These are phyloP conservation scores for Bovichtus variegatus DNA, from an alignment of 2,797 vertebrate species.

Conservation along the genomic window DNA sequence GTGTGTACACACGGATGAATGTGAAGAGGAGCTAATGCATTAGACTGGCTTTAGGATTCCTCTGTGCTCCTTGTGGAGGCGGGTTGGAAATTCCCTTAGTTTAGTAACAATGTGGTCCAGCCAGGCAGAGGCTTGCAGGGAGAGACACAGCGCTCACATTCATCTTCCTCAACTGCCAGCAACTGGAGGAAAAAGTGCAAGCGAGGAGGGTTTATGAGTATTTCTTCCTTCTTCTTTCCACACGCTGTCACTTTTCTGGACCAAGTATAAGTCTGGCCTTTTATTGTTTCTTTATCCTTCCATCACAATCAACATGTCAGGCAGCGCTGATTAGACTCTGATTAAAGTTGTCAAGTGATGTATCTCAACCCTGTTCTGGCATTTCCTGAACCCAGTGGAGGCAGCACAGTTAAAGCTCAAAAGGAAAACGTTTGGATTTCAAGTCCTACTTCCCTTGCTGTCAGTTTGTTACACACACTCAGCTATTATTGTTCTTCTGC, in stretches of 20 bases:
- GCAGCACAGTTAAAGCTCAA: background rate
- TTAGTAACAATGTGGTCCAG: constrained; percentile 65
- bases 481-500: background rate
- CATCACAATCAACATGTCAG: constrained; percentile 20
- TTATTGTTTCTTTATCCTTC: constrained; percentile 34
- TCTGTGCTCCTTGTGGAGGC: constrained; percentile 44
- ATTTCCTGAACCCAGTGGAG: constrained; percentile 13
- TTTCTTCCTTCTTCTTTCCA: constrained; percentile 32
- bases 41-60: constrained; percentile 58
- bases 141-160: constrained; percentile 44
- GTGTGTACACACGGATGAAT: constrained; percentile 1
- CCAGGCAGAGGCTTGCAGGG: constrained; percentile 24
- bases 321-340: constrained; percentile 36
- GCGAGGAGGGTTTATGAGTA: constrained; percentile 49
- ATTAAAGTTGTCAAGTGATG: constrained; percentile 32
- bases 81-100: constrained; percentile 69
- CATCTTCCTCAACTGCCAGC: constrained; percentile 72
- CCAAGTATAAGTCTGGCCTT: background rate
- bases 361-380: constrained; percentile 9
- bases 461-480: background rate
- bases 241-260: constrained; percentile 34
- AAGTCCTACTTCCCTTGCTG: background rate
- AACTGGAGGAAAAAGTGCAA: constrained; percentile 52
- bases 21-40: constrained; percentile 57
- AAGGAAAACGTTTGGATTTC: background rate